Evolutionary conservation across 2,113 vertebrate species (phyloP), one percentile per base, ranked within the genome.

Genomic region (Dolichotis patagonum): DNA sequence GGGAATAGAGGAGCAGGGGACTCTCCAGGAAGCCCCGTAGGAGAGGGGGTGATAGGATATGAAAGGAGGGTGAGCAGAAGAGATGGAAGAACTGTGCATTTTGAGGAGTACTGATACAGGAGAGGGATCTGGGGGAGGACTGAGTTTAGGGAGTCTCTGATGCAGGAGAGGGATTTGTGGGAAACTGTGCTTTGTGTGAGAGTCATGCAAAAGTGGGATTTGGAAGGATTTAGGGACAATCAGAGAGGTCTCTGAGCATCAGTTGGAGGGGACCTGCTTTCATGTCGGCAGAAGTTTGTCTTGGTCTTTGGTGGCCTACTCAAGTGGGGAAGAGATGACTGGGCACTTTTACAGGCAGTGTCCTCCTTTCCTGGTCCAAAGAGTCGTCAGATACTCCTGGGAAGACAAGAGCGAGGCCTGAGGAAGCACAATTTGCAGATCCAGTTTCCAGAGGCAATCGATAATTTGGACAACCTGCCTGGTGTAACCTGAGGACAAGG

Each of bases 11-110:
- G 32, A n/a, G 20, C n/a, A 78, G 28, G 19, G 24, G 24, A 10
- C 28, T 49, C 38, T 22, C 13, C 28, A 81, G 63, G 56, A 67
- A 38, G 0, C 0, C 16, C 20, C 1, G 0, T 3, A n/a, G 82
- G 52, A 77, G 28, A 54, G 43, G 56, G 4, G 9, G 5, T 16
- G 49, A 49, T 7, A 11, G 41, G 16, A 3, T n/a, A 17, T 52
- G 86, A 14, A 46, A 90, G 16, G 17, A 30, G 0, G 32, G 35
- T 49, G 1, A 35, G 32, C 41, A n/a, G 63, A 71, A 60, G 30
- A 75, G 69, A 38, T 4, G 4, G 38, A 46, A 69, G 65, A 41
- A 3, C 30, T 7, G 41, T 75, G 35, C 30, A 3, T 90, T 12
- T 12, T 38, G 16, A 32, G 32, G 35, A 67, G 28, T 26, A 13